Conservation (phyloP, 64 coral and sea anemone genomes). For the Orbicella faveolata region DNA sequence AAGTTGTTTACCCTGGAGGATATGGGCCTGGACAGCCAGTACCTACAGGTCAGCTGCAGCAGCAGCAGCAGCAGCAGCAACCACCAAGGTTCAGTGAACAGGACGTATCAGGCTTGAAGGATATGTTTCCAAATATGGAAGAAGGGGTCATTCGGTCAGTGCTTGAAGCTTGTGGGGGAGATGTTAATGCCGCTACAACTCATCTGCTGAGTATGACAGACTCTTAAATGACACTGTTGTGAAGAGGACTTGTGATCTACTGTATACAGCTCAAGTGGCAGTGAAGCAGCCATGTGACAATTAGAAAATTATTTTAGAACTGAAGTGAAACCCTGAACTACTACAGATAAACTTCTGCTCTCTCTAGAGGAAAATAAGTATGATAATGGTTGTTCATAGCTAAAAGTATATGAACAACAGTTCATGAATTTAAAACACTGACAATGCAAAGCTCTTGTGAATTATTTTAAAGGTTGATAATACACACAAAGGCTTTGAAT, state of each 20-base stretch:
- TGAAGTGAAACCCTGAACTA: no score
- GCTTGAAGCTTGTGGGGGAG: slow-evolving; percentile 80
- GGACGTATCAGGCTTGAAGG: slow-evolving; percentile 89
- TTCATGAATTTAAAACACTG: neutral
- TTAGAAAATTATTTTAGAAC: no score
- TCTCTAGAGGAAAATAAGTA: no score
- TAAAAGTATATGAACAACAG: neutral
- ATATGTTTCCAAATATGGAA: slow-evolving; percentile 98
- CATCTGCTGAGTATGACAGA: slow-evolving; percentile 84
- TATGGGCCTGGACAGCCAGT: slow-evolving; percentile 78
- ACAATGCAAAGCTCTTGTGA: neutral
- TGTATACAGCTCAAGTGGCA: neutral
- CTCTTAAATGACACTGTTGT: neutral
- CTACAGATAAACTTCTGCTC: no score
- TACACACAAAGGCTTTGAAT: no score
- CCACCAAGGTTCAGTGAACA: slow-evolving; percentile 49
- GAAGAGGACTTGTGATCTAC: neutral
- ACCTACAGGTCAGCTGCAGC: slow-evolving; percentile 43
- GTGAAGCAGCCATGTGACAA: no score
- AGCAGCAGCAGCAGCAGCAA: neutral
- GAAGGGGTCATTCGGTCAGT: slow-evolving; percentile 92
- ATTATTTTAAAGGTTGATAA: no score
- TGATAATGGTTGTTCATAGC: neutral
- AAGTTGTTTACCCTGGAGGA: slow-evolving; percentile 79
- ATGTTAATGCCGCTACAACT: slow-evolving; percentile 83